Base-by-base conservation (phyloP, 2,888 invertebrate genomes). In the Cataglyphis rosenhaueri region DNA sequence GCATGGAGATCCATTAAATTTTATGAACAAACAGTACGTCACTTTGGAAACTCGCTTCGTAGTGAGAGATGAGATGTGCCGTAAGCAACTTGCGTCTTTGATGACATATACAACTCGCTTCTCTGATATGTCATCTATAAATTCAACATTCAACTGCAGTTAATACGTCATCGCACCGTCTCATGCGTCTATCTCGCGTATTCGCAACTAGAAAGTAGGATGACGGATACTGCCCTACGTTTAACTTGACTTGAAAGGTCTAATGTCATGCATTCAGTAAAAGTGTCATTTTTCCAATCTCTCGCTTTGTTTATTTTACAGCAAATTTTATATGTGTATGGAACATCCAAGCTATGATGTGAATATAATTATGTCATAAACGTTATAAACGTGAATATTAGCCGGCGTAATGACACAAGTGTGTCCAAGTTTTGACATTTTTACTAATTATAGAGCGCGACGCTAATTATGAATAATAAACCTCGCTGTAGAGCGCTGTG, bases 21-120 rank as follows among this genome's bases (percentile, higher is more conserved):
- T 78, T 78, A 78, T 79, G 78, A 79, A 79, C 70, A 70, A 78
- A 78, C 35, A 71, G n/a, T 59, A 65, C 25, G 57, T 76, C 44
- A 65, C 57, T 75, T 59, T 44, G 44, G 29, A 65, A 82, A 38
- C 21, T 74, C 64, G 25, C 55, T 25, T 18, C 18, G n/a, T 25
- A 61, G 15, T 8, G 25, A 32, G 52, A 21, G 25, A 55, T 25
- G 18, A 25, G 29, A 29, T 25, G 35, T 55, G 35, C 10, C 12
- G 44, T 44, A 44, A 70, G 70, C 70, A 38, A 12, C 74, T 29
- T 21, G 57, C 21, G 29, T 52, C 65, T 65, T 65, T n/a, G 29
- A 41, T 18, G 25, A 65, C 55, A n/a, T 21, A 21, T 4, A 4
- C 32, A 6, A 32, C n/a, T 3, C 35, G 18, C 32, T 59, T 78